phyloP scores from a whole-genome alignment of 1,140 invertebrate species.

The Carposina sasakii region DNA sequence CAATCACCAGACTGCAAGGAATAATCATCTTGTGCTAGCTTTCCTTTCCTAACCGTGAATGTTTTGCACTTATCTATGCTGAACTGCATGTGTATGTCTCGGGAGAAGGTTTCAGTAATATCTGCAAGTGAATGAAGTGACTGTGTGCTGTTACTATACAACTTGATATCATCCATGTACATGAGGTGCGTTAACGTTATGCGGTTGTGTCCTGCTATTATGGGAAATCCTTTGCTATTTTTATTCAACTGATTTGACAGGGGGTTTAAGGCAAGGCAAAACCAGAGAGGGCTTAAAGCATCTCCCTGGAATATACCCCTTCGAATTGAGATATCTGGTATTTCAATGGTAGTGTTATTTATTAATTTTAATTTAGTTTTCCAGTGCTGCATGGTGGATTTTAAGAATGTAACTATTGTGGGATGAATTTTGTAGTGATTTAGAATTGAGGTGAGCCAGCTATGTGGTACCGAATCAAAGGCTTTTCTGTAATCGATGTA shows the following conservation, averaged over 20 bases:
- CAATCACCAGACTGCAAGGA: not conserved
- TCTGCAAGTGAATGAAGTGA: constrained; percentile 4
- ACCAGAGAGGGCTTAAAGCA: not conserved
- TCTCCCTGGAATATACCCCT: too few species aligned
- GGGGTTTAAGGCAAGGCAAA: not conserved
- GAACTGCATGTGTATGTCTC: constrained; percentile 1
- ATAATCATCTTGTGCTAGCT: not conserved
- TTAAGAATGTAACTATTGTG: not conserved
- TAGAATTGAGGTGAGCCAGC: not conserved
- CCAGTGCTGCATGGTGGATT: constrained; percentile 1
- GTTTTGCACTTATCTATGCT: constrained; percentile 4
- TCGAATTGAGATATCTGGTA: not conserved
- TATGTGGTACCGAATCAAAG: constrained; percentile 4
- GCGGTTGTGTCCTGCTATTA: not conserved
- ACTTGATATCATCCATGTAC: constrained; percentile 9
- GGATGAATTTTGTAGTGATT: not conserved
- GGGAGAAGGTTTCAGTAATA: not conserved
- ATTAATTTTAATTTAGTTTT: not conserved
- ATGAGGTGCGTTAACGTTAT: constrained; percentile 6
- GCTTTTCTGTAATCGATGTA: too few species aligned
- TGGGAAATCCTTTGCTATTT: too few species aligned
- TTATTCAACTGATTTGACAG: not conserved
- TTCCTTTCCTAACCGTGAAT: not conserved
- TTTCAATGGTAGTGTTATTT: not conserved
- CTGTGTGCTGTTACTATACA: not conserved